A percentile compares a stretch with the other conserved stretches of the same genome.
Evolutionary conservation across 2,113 vertebrate genomes (phyloP).

Genomic region (Phocoena sinus): DNA sequence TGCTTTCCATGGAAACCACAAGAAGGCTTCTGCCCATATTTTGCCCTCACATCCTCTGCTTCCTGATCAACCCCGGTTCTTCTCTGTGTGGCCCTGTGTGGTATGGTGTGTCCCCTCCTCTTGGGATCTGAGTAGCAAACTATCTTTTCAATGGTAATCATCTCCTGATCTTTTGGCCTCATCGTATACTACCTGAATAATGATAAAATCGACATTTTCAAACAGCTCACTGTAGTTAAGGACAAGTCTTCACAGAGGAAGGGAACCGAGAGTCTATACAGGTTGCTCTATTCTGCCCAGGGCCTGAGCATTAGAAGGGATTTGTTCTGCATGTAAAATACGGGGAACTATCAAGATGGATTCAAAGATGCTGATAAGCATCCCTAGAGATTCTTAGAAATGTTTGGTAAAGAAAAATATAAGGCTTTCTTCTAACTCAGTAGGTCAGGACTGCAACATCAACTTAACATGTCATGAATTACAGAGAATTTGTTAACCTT

Average conservation of each 20-base stretch:
- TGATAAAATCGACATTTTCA: background rate
- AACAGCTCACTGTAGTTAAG: background rate
- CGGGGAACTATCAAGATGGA: background rate
- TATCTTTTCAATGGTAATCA: background rate
- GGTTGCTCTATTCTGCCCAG: background rate
- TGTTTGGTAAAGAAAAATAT: background rate
- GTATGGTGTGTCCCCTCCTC: background rate
- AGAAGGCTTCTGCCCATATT: background rate
- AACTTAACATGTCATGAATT: background rate
- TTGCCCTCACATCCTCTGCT: background rate
- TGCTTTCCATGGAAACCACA: background rate
- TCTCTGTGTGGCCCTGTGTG: background rate
- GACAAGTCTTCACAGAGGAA: background rate
- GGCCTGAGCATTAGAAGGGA: background rate
- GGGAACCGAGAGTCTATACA: background rate
- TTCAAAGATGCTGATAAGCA: background rate
- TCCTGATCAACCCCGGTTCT: background rate
- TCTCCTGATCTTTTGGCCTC: background rate
- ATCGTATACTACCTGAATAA: background rate
- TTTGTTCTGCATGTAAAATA: background rate
- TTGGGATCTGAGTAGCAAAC: background rate
- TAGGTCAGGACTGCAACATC: background rate
- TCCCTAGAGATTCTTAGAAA: background rate
- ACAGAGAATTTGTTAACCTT: background rate
- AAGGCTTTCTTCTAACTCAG: background rate